phyloP scores from a whole-genome alignment of 2,113 vertebrate genomes.

The Brienomyrus brachyistius region DNA sequence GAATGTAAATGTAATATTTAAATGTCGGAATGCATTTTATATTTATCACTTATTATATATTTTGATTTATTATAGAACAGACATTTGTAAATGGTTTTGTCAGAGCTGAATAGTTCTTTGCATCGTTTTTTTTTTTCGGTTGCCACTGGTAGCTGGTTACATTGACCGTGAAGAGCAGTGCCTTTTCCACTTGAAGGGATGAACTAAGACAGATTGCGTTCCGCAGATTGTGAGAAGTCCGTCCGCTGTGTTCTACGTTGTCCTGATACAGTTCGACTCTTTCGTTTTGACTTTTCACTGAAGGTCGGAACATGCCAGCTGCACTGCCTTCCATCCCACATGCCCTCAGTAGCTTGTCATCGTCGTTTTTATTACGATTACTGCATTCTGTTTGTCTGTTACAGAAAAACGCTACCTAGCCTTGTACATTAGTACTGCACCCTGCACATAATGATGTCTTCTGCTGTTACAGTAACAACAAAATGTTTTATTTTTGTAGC shows the following conservation, averaged over 20 bases:
- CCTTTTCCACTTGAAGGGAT: constrained; percentile 49
- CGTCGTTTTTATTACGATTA: constrained; percentile 13
- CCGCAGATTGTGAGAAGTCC: constrained; percentile 32
- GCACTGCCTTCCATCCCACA: constrained; percentile 69
- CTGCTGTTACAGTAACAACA: constrained; percentile 50
- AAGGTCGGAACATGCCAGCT: constrained; percentile 70
- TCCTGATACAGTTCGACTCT: constrained; percentile 65
- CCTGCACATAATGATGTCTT: constrained; percentile 48
- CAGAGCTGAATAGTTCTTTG: background rate
- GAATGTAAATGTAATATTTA: constrained; percentile 51
- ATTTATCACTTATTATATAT: constrained; percentile 44
- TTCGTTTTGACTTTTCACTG: constrained; percentile 61
- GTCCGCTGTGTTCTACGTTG: constrained; percentile 41
- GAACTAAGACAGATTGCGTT: constrained; percentile 33
- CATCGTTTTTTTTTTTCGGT: background rate
- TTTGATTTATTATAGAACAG: constrained; percentile 18
- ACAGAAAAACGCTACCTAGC: constrained; percentile 34
- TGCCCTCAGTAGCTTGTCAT: constrained; percentile 37
- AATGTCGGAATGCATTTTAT: constrained; percentile 54
- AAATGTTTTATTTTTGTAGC: constrained; percentile 62
- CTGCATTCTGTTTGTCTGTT: constrained; percentile 50
- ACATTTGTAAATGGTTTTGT: background rate
- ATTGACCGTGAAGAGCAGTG: constrained; percentile 40
- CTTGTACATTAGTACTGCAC: constrained; percentile 46
- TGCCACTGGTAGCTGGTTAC: constrained; percentile 21